Evolutionary conservation across 2,888 invertebrate genomes (phyloP).

Genomic region (Colostygia pectinataria): DNA sequence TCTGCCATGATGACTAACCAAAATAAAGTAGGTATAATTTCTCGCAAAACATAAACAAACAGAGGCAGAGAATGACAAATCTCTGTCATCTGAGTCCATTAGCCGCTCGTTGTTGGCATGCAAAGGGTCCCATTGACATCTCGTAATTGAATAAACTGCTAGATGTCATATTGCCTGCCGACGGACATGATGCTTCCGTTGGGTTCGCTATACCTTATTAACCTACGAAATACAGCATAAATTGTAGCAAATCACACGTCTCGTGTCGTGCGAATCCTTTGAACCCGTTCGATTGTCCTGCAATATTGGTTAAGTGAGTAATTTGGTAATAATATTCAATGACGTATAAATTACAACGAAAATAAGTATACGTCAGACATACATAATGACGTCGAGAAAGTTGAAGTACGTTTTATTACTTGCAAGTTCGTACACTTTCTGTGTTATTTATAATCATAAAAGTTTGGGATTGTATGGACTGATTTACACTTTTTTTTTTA

Average conservation of each 20-base stretch:
- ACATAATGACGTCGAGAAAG: too few species aligned
- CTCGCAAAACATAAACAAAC: conserved; percentile 1
- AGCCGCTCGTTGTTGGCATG: conserved; percentile 14
- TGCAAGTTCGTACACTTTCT: too few species aligned
- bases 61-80: conserved; percentile 9
- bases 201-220: conserved; percentile 1
- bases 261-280: conserved; percentile 8
- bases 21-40: conserved; percentile 5
- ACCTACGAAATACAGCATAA: conserved; percentile 8
- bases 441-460: too few species aligned
- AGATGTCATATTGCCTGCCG: conserved; percentile 22
- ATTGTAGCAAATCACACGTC: neutral
- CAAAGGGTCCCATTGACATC: conserved; percentile 23
- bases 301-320: conserved; percentile 25
- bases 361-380: neutral
- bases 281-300: conserved; percentile 18
- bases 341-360: neutral
- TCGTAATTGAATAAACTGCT: conserved; percentile 35
- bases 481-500: too few species aligned
- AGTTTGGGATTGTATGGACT: too few species aligned
- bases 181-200: conserved; percentile 20
- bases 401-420: too few species aligned
- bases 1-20: too few species aligned
- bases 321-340: conserved; percentile 17
- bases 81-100: conserved; percentile 5